A percentile compares a stretch with the other conserved stretches of the same genome.
Evolutionary conservation across 2,888 invertebrate genomes (phyloP).

Genomic region (Hirtodrosophila cameraria): DNA sequence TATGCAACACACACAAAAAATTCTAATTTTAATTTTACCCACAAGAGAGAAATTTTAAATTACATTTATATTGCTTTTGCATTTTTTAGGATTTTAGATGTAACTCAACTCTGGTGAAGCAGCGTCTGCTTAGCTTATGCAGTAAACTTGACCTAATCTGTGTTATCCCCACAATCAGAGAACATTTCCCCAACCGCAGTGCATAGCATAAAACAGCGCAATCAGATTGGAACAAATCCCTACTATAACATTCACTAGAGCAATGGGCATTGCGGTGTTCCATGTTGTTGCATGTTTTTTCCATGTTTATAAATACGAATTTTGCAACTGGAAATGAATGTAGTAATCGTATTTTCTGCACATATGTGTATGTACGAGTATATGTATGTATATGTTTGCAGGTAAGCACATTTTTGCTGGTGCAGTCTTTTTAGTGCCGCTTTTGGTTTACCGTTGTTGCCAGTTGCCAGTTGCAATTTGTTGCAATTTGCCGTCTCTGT

Average conservation of each 20-base stretch:
- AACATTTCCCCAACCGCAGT: slow-evolving; percentile 29
- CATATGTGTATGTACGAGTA: no score
- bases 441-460: slow-evolving; percentile 19
- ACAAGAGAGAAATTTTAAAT: no score
- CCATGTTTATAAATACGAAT: slow-evolving; percentile 65
- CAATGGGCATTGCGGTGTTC: slow-evolving; percentile 36
- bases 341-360: slow-evolving; percentile 42
- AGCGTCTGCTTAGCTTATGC: slow-evolving; percentile 15
- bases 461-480: slow-evolving; percentile 60
- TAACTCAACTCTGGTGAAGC: background rate
- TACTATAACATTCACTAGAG: slow-evolving; percentile 3
- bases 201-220: slow-evolving; percentile 54
- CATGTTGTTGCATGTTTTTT: slow-evolving; percentile 19
- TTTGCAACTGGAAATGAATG: slow-evolving; percentile 47
- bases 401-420: slow-evolving; percentile 53
- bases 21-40: no score
- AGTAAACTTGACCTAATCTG: slow-evolving; percentile 69
- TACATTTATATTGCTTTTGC: background rate
- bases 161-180: slow-evolving; percentile 18
- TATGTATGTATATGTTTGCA: slow-evolving; percentile 22
- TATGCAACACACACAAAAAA: no score
- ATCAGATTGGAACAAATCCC: slow-evolving; percentile 53
- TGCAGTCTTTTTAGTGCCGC: slow-evolving; percentile 25
- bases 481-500: slow-evolving; percentile 66
- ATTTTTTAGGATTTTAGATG: background rate